A percentile compares a stretch with the other conserved stretches of the same genome.
These are phyloP conservation scores for Nomada hirtipes DNA, from an alignment of 2,888 invertebrate genomes.

Conservation along the genomic window DNA sequence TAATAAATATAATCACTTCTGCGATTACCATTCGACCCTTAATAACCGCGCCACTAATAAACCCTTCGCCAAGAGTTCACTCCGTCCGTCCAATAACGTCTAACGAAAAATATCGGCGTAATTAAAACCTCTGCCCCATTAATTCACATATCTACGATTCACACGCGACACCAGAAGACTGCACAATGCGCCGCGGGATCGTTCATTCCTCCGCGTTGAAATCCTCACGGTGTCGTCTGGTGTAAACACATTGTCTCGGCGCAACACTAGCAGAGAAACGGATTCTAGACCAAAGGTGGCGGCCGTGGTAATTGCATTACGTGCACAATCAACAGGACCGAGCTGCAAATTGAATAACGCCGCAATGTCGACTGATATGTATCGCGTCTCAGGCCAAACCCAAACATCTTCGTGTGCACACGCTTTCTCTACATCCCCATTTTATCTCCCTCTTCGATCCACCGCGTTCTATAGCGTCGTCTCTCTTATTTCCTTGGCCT, in stretches of 20 bases:
- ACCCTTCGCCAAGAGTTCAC: too few relatives aligned
- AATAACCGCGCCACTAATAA: too few relatives aligned
- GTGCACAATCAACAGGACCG: constrained; percentile 80
- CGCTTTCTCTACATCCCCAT: constrained; percentile 8
- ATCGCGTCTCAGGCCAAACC: constrained; percentile 73
- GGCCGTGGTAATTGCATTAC: constrained; percentile 77
- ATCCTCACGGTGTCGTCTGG: constrained; percentile 42
- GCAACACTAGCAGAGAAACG: constrained; percentile 47
- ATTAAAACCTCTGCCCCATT: too few relatives aligned
- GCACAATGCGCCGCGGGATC: not conserved
- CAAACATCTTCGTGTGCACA: constrained; percentile 39
- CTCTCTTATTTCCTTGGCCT: constrained; percentile 7
- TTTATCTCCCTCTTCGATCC: constrained; percentile 7
- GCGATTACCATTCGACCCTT: too few relatives aligned
- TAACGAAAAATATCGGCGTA: too few relatives aligned
- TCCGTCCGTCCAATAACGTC: too few relatives aligned
- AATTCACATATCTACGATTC: constrained; percentile 4
- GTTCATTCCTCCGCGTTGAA: constrained; percentile 38
- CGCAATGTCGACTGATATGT: constrained; percentile 75
- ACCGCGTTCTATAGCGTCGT: not conserved
- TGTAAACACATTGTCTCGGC: constrained; percentile 64
- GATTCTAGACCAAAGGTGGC: constrained; percentile 60
- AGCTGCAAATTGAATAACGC: constrained; percentile 80
- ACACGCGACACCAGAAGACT: not conserved
- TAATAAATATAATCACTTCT: too few relatives aligned